Base-by-base conservation (phyloP, 2,797 vertebrate species). In the Parotocinclus haroldoi region DNA sequence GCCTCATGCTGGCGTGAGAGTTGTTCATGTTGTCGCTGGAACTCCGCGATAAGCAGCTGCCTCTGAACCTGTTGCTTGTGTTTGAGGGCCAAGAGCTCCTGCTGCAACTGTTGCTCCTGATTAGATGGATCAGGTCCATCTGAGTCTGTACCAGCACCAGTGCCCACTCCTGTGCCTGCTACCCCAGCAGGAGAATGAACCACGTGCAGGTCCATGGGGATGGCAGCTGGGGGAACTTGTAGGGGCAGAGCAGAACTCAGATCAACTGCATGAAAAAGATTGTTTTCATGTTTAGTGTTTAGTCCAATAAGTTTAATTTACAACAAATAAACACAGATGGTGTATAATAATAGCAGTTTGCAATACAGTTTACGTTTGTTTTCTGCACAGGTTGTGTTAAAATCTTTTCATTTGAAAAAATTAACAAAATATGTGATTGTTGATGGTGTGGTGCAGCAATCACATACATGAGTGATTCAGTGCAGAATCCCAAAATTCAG, bases 41-140 rank as follows among this genome's bases (percentile, higher is more conserved):
- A 99, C 89, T 99, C 96, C 0, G 95, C 94, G 0, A 98, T 98
- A 76, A 99, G 96, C 67, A 98, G 90, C 88, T 99, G 96, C 60
- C 96, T 76, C 87, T 99, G 96, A 80, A 99, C 95, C 89, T 99
- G 95, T 88, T 99, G 96, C 79, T 96, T 97, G 89, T 98, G 96
- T 82, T 99, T 98, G 40, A 99, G 91, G 0, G 92, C 85, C 82
- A 98, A 87, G 10, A 99, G 92, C 87, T 99, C 96, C 86, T 98
- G 96, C 86, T 98, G 96, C 63, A 98, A 92, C 86, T 97, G 96
- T 86, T 98, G 95, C 73, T 98, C 96, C 0, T 92, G 89, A 39
- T 88, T 85, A 0, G 81, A 77, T 0, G 89, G 83, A 67, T 93
- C 92, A 0, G 84, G 65, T 68, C 86, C 82, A 4, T 42, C 40